Percentiles rank a stretch among this genome's conserved stretches.
Conservation (phyloP, 2,888 invertebrate genomes). For the Aporophyla nigra region DNA sequence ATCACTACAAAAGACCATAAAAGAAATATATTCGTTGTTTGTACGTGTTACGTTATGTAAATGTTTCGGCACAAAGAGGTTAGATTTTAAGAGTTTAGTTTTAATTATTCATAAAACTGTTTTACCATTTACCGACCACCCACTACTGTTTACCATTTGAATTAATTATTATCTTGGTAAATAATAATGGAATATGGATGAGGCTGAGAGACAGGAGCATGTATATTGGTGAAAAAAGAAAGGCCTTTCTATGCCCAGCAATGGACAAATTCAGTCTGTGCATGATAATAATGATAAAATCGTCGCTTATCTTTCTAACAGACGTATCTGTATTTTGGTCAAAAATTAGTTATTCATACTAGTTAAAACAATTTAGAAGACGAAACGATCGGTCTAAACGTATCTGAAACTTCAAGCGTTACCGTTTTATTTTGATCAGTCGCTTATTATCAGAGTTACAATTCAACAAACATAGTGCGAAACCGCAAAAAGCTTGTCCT, state of each 20-base stretch:
- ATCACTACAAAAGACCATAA: constrained; percentile 55
- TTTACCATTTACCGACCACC: not conserved
- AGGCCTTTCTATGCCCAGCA: not conserved
- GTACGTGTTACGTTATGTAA: constrained; percentile 31
- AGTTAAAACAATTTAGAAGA: too few relatives aligned
- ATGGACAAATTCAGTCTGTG: not conserved
- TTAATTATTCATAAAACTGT: not conserved
- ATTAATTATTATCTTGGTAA: constrained; percentile 1
- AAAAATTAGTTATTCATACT: too few relatives aligned
- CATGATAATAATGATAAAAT: not conserved
- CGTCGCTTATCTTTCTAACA: too few relatives aligned
- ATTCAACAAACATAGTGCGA: too few relatives aligned
- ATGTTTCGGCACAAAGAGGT: constrained; percentile 24
- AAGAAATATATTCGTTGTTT: constrained; percentile 55
- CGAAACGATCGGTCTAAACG: too few relatives aligned
- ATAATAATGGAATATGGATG: not conserved
- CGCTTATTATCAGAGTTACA: too few relatives aligned
- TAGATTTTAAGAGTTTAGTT: constrained; percentile 8
- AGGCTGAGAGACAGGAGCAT: not conserved
- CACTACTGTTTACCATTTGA: not conserved
- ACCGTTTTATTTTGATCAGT: too few relatives aligned
- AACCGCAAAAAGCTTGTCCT: too few relatives aligned
- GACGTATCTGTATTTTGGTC: too few relatives aligned
- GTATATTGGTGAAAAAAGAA: not conserved
- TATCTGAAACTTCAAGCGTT: too few relatives aligned